Evolutionary conservation across 92 coral and sea anemone species (phyloP).

Genomic region (Isaurus tuberculatus): DNA sequence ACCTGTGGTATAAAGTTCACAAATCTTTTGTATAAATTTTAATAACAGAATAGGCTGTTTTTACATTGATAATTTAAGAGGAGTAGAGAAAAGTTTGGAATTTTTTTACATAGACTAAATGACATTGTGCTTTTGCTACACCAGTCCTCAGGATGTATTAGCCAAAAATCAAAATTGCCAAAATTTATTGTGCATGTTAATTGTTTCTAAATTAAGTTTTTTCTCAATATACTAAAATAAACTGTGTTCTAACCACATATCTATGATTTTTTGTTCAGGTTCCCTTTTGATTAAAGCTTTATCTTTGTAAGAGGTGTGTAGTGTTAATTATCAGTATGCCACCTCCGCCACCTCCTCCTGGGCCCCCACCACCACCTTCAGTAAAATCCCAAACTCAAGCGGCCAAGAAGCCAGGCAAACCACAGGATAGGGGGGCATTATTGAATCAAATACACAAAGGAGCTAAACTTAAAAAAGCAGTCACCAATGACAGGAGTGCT

Average conservation of each 20-base stretch:
- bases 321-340: slow-evolving; percentile 33
- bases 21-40: too few species aligned
- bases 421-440: slow-evolving; percentile 80
- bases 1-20: too few species aligned
- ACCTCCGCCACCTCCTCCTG: slow-evolving; percentile 97
- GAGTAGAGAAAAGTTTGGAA: too few species aligned
- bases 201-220: background rate
- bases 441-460: slow-evolving; percentile 90
- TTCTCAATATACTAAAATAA: too few species aligned
- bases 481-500: slow-evolving; percentile 91
- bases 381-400: slow-evolving; percentile 66
- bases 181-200: background rate
- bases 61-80: too few species aligned
- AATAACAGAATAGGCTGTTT: too few species aligned
- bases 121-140: too few species aligned
- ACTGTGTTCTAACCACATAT: background rate
- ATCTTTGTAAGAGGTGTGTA: slow-evolving; percentile 16
- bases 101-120: too few species aligned
- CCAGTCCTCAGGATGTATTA: too few species aligned
- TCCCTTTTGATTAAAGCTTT: slow-evolving; percentile 6
- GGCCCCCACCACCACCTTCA: slow-evolving; percentile 90
- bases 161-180: too few species aligned
- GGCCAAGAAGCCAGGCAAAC: slow-evolving; percentile 70
- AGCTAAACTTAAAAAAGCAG: slow-evolving; percentile 87
- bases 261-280: background rate